These are phyloP conservation scores for Erythrocercus mccallii DNA, from an alignment of 2,113 vertebrate species.

Conservation along the genomic window DNA sequence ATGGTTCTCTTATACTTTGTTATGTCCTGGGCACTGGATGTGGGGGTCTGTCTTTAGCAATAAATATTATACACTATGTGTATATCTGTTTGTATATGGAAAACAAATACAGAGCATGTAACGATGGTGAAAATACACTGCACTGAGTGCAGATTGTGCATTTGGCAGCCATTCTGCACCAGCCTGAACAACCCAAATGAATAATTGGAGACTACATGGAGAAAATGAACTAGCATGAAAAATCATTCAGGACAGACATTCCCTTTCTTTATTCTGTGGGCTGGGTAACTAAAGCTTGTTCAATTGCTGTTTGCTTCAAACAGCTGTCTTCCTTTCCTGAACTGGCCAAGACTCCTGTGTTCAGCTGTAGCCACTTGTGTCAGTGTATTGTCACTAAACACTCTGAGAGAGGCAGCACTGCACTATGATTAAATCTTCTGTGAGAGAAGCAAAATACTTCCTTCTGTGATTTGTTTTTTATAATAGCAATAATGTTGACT, in stretches of 20 bases:
- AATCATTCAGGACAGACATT: not conserved
- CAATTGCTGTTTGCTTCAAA: not conserved
- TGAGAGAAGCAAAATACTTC: conserved; percentile 29
- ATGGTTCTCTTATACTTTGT: not conserved
- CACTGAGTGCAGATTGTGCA: not conserved
- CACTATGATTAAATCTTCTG: not conserved
- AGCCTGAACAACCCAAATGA: not conserved
- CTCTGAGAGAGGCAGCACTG: conserved; percentile 11
- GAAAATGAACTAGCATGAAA: not conserved
- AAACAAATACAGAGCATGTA: not conserved
- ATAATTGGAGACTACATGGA: not conserved
- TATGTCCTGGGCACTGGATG: not conserved
- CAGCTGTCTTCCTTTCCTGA: not conserved
- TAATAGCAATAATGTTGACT: conserved; percentile 61
- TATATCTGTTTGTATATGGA: conserved; percentile 47
- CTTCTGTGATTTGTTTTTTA: conserved; percentile 36
- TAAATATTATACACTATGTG: conserved; percentile 64
- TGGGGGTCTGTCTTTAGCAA: conserved; percentile 32
- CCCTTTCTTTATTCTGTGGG: not conserved
- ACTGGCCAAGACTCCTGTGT: not conserved
- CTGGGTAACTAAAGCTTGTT: not conserved
- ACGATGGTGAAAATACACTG: conserved; percentile 45
- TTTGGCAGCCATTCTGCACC: not conserved
- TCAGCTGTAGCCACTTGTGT: not conserved
- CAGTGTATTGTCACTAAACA: conserved; percentile 43